These are phyloP conservation scores for Adelphocoris suturalis DNA, from an alignment of 2,888 invertebrate genomes.

Conservation along the genomic window DNA sequence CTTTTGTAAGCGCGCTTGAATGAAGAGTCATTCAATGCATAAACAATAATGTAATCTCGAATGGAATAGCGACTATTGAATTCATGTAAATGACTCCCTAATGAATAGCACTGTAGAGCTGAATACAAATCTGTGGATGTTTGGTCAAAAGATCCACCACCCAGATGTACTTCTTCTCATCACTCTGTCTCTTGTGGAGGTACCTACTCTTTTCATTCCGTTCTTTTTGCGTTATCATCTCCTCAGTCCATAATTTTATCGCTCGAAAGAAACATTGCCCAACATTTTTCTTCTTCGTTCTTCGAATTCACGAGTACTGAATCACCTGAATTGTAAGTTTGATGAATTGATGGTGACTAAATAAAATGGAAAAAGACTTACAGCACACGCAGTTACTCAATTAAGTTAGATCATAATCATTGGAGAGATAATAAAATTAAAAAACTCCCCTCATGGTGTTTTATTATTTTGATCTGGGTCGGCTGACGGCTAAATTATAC, in stretches of 20 bases:
- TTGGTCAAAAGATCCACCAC: conserved; percentile 61
- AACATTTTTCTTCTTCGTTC: background rate
- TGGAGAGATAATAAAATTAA: no score
- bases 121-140: conserved; percentile 65
- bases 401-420: no score
- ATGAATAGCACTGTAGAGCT: conserved; percentile 62
- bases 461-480: no score
- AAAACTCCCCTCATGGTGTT: no score
- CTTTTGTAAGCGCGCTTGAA: conserved; percentile 65
- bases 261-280: background rate
- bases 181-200: conserved; percentile 35
- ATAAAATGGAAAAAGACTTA: no score
- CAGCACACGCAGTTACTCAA: no score
- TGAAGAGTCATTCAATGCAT: conserved; percentile 74
- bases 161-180: conserved; percentile 54
- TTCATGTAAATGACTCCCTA: conserved; percentile 74
- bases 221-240: conserved; percentile 46
- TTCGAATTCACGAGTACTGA: no score
- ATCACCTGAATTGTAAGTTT: no score
- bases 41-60: conserved; percentile 75
- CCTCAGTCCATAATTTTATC: background rate
- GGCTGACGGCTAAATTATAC: no score
- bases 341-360: no score
- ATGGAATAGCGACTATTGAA: conserved; percentile 75
- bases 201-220: conserved; percentile 30